Base-by-base conservation (phyloP, 2,888 invertebrate genomes). In the Prosapia bicincta region DNA sequence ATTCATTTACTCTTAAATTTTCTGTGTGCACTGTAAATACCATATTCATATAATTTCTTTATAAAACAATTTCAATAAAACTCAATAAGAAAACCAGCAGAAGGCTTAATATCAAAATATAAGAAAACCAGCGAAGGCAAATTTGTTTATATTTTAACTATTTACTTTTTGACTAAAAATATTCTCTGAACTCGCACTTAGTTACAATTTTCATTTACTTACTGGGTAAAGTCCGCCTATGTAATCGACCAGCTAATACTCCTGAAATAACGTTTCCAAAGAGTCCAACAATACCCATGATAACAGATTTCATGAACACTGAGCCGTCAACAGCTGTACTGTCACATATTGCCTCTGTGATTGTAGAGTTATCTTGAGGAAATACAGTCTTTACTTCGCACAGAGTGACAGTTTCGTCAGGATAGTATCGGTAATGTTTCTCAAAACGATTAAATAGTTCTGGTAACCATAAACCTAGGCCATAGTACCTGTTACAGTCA, bases 381-480 rank as follows among this genome's bases (percentile, higher is more conserved):
- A 26, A 28, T n/a, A 84, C 84, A 24, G 87, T 81, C 75, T 87
- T 86, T 0, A 88, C 83, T 24, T 87, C 86, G 0, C 86, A 85
- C 0, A 87, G 83, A 3, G 84, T 85, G 77, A 88, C 88, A 80
- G 89, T 83, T 30, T 77, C 75, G n/a, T 70, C 24, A 0, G 79
- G 77, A 82, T 86, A 80, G 78, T 85, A 70, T 82, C 84, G 80
- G 79, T 86, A 81, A 80, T 83, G 82, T 78, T 84, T 81, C 81
- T 87, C 83, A 82, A 87, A 86, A 75, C 92, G 88, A 66, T 89
- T 89, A 76, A 94, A 90, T 9, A 94, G 85, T 82, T 93, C 93
- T 2, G 93, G 93, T 69, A 93, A 88, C 94, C 94, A 94, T 80
- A 93, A 85, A 76, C 90, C 91, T 0, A 92, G 84, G 1, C 91